Base-by-base conservation (phyloP, 2,888 invertebrate genomes). In the Drosophila kambysellisi region DNA sequence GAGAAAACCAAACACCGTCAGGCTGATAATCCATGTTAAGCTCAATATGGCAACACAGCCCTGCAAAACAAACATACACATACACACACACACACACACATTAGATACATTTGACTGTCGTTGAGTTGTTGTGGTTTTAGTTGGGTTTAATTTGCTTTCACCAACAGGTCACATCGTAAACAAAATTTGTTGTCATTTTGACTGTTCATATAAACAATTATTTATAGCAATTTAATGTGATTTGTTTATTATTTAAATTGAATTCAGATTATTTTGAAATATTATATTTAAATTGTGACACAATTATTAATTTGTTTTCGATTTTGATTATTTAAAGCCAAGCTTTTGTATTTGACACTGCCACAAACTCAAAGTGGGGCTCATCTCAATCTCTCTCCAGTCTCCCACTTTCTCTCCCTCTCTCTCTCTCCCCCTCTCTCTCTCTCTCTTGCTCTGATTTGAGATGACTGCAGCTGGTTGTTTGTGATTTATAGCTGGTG, bases 21-120 rank as follows among this genome's bases (percentile, higher is more conserved):
- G 95, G 73, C 97, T 97, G 83, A 96, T 95, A 90, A 97, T 96
- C 97, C 97, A 97, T 84, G 97, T 97, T 89, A 96, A 94, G 92
- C 97, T 96, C 92, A 97, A 96, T 77, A 97, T 95, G 79, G 97
- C 95, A 81, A 97, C 96, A 93, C 97, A 97, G 79, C 97, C 97
- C 96, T 97, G 95, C 71, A 79, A 90, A 68, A 71, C 65, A 51
- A 62, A 67, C 43, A 75, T 7, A 75, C 25, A 25, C 25, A 25
- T 2, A 25, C 25, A 52, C 32, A 70, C 37, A 54, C 43, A 64
- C 15, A 60, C 29, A 60, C 15, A 53, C 20, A 43, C 9, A 43
- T 35, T 46, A 32, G 20, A 35, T 37, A 51, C 6, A 59, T 53
- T 32, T 35, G 8, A 30, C 39, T 37, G 37, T 51, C 8, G 33